Evolutionary conservation across 2,797 vertebrate species (phyloP).

Genomic region (Coccyzus lansbergi): DNA sequence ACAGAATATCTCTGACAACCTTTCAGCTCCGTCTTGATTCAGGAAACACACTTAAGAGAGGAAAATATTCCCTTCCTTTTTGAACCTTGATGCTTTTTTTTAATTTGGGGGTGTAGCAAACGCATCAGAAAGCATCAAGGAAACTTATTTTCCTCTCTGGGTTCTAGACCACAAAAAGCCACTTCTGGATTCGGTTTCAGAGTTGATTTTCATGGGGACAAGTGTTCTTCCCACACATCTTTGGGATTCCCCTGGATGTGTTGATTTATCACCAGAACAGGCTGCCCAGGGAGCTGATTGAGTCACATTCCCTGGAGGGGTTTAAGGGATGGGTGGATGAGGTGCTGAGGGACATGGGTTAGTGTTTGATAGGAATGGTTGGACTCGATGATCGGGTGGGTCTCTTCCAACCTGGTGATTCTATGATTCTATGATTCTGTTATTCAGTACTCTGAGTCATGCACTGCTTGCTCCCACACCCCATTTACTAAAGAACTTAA

Average conservation of each 20-base stretch:
- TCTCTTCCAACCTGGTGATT: no score
- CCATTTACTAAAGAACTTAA: background rate
- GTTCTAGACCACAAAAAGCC: background rate
- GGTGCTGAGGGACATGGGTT: no score
- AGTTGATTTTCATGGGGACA: background rate
- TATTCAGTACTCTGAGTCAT: background rate
- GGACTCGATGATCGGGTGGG: no score
- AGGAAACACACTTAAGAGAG: background rate
- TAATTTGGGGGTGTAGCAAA: background rate
- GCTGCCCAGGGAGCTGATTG: no score
- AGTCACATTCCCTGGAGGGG: no score
- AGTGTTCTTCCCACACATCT: background rate
- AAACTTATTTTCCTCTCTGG: background rate
- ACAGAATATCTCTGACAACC: background rate
- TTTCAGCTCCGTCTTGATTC: background rate
- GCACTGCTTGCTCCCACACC: background rate
- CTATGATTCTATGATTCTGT: no score
- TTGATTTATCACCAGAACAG: no score
- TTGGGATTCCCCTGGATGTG: background rate
- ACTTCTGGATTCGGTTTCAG: background rate
- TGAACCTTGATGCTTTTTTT: background rate
- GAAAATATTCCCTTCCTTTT: background rate
- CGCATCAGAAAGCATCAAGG: background rate
- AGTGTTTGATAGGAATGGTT: no score
- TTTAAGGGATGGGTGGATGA: no score